These are phyloP conservation scores for Sebastes fasciatus DNA, from an alignment of 2,113 vertebrate genomes.

Conservation along the genomic window DNA sequence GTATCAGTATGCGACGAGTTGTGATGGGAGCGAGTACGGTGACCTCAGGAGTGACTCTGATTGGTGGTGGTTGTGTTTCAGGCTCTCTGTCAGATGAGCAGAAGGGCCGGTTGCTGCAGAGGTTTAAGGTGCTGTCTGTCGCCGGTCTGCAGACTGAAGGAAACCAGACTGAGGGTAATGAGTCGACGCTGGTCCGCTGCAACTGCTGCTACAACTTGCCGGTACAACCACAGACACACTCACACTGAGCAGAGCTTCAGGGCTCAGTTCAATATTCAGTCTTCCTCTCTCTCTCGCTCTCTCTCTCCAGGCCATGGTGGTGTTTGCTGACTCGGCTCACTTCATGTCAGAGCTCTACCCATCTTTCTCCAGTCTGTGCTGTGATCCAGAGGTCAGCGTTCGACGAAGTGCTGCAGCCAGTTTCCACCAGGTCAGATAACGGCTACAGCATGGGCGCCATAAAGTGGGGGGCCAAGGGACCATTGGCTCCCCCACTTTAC, in stretches of 20 bases:
- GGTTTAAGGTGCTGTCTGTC: slow-evolving; percentile 92
- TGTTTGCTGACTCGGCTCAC: slow-evolving; percentile 92
- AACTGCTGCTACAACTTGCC: slow-evolving; percentile 98
- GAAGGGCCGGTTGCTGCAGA: slow-evolving; percentile 91
- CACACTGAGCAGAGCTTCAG: neutral
- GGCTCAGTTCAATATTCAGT: neutral
- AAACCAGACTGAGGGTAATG: slow-evolving; percentile 87
- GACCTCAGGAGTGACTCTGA: neutral
- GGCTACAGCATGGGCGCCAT: too few relatives aligned
- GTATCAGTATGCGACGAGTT: too few relatives aligned
- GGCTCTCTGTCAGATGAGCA: slow-evolving; percentile 86
- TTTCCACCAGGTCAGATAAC: slow-evolving; percentile 91
- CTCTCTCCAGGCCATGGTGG: slow-evolving; percentile 89
- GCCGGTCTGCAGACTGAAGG: slow-evolving; percentile 92
- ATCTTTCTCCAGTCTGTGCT: slow-evolving; percentile 93
- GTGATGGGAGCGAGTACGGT: too few relatives aligned
- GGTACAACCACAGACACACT: slow-evolving; percentile 69
- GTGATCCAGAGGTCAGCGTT: slow-evolving; percentile 92
- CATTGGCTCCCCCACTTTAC: too few relatives aligned
- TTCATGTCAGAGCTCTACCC: slow-evolving; percentile 94
- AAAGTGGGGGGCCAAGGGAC: too few relatives aligned
- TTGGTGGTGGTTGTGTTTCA: slow-evolving; percentile 7
- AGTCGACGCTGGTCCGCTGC: slow-evolving; percentile 90
- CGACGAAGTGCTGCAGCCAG: slow-evolving; percentile 91
- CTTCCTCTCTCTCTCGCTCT: neutral